A percentile compares a stretch with the other conserved stretches of the same genome.
phyloP scores from a whole-genome alignment of 2,113 vertebrate genomes.

The Gnathonemus echidnorhynchus region DNA sequence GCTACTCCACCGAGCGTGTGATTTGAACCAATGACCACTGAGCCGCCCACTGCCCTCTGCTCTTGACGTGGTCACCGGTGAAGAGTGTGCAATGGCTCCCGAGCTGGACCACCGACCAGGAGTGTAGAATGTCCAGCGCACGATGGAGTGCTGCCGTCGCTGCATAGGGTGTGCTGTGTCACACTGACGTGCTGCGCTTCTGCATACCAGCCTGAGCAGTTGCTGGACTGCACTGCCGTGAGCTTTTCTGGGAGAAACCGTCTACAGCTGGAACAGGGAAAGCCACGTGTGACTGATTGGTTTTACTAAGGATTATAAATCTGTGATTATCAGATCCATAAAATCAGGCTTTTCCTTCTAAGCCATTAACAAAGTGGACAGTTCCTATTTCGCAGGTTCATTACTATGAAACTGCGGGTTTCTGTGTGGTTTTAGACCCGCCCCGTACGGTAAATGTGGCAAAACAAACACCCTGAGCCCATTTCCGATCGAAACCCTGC shows the following conservation, averaged over 20 bases:
- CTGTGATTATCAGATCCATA: background rate
- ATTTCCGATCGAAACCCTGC: background rate
- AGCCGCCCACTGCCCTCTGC: background rate
- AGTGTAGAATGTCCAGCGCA: background rate
- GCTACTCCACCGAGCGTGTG: background rate
- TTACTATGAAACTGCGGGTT: background rate
- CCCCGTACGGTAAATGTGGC: background rate
- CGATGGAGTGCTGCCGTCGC: background rate
- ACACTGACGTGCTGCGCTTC: background rate
- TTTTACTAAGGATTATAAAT: background rate
- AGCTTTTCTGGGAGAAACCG: background rate
- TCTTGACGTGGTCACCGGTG: background rate
- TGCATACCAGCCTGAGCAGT: background rate
- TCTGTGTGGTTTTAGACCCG: background rate
- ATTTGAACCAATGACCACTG: background rate
- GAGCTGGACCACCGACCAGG: background rate
- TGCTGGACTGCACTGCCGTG: background rate
- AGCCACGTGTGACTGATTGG: background rate
- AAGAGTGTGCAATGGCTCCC: background rate
- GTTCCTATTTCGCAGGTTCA: background rate
- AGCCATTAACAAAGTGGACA: background rate
- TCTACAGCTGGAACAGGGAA: background rate
- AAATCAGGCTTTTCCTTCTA: background rate
- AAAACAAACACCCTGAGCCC: background rate
- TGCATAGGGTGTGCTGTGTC: background rate